Conservation (phyloP, 2,888 invertebrate species). For the Ferrisia virgata region DNA sequence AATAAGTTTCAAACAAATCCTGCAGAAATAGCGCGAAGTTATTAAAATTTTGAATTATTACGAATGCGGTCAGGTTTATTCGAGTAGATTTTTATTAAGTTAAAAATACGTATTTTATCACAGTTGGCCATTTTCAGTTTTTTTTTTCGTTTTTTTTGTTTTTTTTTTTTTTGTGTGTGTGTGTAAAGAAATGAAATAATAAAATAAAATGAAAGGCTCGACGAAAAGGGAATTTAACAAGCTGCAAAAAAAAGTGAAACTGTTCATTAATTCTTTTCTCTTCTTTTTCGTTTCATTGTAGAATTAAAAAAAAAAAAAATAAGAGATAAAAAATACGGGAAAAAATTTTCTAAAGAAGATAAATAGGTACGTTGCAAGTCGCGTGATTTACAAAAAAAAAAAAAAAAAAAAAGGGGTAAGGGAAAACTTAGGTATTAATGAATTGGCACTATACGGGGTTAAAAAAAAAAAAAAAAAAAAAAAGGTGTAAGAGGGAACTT, state of each 20-base stretch:
- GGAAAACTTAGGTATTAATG: background rate
- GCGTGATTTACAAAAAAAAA: background rate
- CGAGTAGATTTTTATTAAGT: background rate
- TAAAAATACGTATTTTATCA: background rate
- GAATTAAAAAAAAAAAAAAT: background rate
- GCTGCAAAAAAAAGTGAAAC: background rate
- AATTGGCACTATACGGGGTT: background rate
- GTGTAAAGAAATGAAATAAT: slow-evolving; percentile 15
- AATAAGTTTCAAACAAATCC: slow-evolving; percentile 9
- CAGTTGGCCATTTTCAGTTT: background rate
- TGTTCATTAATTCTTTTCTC: slow-evolving; percentile 18
- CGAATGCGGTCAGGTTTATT: background rate
- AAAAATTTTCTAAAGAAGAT: slow-evolving; percentile 14
- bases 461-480: background rate
- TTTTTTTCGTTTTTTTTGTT: no score
- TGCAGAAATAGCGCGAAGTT: background rate
- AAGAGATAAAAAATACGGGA: background rate
- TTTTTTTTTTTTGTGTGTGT: no score
- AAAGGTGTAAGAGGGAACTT: no score
- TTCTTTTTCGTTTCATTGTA: background rate
- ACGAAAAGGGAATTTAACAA: slow-evolving; percentile 31
- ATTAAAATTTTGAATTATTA: slow-evolving; percentile 32
- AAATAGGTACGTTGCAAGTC: background rate
- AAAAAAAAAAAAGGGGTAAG: background rate
- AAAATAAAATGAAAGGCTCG: slow-evolving; percentile 18